Evolutionary conservation across 2,113 vertebrate genomes (phyloP).

Genomic region (Cervus canadensis): DNA sequence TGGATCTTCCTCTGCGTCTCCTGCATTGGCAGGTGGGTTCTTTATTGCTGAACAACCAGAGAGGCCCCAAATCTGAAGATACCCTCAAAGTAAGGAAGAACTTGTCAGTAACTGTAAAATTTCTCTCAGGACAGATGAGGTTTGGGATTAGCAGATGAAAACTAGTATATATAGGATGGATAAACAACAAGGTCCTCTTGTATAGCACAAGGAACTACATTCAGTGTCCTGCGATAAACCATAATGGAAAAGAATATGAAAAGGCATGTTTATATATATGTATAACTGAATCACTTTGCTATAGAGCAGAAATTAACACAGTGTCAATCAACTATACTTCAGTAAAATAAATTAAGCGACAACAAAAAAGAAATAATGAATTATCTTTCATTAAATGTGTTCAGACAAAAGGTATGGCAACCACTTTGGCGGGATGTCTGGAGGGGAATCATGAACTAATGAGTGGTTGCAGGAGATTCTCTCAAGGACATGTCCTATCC

Average conservation of each 20-base stretch:
- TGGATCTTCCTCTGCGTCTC: not conserved
- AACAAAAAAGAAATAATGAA: not conserved
- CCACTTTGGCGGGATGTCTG: not conserved
- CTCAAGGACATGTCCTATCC: fast-evolving
- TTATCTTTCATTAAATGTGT: not conserved
- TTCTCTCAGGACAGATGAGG: not conserved
- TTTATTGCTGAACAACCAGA: not conserved
- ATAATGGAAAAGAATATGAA: not conserved
- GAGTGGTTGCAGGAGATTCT: not conserved
- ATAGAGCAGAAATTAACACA: not conserved
- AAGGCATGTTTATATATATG: not conserved
- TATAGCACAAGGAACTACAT: not conserved
- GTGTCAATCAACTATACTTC: not conserved
- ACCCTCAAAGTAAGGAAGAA: not conserved
- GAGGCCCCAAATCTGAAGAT: not conserved
- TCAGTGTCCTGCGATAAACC: not conserved
- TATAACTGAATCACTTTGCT: not conserved
- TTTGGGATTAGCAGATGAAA: not conserved
- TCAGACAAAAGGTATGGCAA: not conserved
- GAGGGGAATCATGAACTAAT: not conserved
- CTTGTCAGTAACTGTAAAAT: not conserved
- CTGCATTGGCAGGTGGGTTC: not conserved
- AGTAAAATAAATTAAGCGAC: not conserved
- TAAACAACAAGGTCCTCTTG: not conserved
- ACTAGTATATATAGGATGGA: not conserved